phyloP scores from a whole-genome alignment of 2,797 vertebrate species.

The Falco peregrinus region DNA sequence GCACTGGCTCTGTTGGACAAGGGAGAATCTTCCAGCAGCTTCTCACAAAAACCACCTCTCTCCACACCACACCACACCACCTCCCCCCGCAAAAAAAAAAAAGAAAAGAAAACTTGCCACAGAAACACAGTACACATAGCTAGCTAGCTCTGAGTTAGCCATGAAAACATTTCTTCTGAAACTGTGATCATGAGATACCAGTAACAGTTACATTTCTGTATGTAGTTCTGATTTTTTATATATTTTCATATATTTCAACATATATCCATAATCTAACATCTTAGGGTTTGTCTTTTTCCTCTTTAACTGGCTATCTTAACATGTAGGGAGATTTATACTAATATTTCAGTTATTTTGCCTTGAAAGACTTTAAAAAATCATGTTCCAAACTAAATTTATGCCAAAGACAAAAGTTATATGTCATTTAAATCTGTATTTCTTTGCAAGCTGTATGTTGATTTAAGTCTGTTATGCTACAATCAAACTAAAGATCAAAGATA shows the following conservation, averaged over 20 bases:
- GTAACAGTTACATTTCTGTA: neutral
- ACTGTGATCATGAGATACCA: neutral
- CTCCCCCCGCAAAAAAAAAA: too few relatives aligned
- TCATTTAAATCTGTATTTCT: neutral
- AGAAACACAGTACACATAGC: neutral
- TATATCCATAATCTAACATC: neutral
- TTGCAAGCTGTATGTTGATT: neutral
- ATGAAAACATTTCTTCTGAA: neutral
- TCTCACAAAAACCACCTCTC: neutral
- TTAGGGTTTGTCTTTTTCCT: neutral
- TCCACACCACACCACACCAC: too few relatives aligned
- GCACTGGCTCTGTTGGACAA: rapidly evolving
- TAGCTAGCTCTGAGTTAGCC: neutral
- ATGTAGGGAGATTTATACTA: neutral
- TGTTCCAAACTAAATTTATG: neutral
- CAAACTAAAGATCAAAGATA: neutral
- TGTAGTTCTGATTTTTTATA: neutral
- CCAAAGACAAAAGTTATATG: neutral
- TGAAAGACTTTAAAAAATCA: neutral
- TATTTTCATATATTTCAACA: neutral
- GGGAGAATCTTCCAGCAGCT: neutral
- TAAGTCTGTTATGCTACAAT: neutral
- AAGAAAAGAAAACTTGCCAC: too few relatives aligned
- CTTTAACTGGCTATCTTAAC: neutral
- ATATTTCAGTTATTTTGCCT: neutral